phyloP scores from a whole-genome alignment of 1,140 invertebrate species.

The Papilio aristodemus region DNA sequence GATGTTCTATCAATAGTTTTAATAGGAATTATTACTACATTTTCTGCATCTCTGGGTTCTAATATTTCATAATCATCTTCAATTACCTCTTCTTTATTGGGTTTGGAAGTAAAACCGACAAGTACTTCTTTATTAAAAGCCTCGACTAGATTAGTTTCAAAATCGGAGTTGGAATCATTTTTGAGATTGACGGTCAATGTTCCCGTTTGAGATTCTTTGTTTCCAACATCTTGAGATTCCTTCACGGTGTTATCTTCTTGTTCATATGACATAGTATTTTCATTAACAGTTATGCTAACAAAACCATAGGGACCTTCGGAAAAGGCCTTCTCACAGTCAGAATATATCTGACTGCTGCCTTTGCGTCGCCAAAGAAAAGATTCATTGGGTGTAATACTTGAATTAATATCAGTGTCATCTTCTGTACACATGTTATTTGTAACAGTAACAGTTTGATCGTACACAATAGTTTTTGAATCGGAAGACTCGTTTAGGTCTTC shows the following conservation, averaged over 20 bases:
- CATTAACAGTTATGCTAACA: slow-evolving; percentile 58
- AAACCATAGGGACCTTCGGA: slow-evolving; percentile 65
- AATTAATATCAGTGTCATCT: slow-evolving; percentile 58
- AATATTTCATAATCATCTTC: slow-evolving; percentile 78
- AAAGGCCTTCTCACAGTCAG: slow-evolving; percentile 61
- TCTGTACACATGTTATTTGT: slow-evolving; percentile 42
- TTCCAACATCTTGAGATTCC: slow-evolving; percentile 47
- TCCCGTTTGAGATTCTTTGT: slow-evolving; percentile 51
- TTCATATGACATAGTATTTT: slow-evolving; percentile 45
- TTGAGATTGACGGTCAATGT: slow-evolving; percentile 44
- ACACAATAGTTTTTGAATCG: slow-evolving; percentile 13
- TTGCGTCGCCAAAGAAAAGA: slow-evolving; percentile 78
- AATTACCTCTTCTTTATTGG: slow-evolving; percentile 49
- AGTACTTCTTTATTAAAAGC: slow-evolving; percentile 73
- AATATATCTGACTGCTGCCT: slow-evolving; percentile 65
- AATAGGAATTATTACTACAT: slow-evolving; percentile 58
- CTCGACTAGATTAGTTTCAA: slow-evolving; percentile 75
- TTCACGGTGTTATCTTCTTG: slow-evolving; percentile 36
- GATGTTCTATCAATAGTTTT: slow-evolving; percentile 61
- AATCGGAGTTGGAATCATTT: slow-evolving; percentile 58
- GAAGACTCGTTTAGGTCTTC: slow-evolving; percentile 59
- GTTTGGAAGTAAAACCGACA: slow-evolving; percentile 62
- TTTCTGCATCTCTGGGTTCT: slow-evolving; percentile 61
- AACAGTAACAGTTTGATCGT: slow-evolving; percentile 29
- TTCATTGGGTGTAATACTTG: slow-evolving; percentile 73